A percentile compares a stretch with the other conserved stretches of the same genome.
phyloP scores from a whole-genome alignment of 2,113 vertebrate genomes.

The Pycnonotus jocosus region DNA sequence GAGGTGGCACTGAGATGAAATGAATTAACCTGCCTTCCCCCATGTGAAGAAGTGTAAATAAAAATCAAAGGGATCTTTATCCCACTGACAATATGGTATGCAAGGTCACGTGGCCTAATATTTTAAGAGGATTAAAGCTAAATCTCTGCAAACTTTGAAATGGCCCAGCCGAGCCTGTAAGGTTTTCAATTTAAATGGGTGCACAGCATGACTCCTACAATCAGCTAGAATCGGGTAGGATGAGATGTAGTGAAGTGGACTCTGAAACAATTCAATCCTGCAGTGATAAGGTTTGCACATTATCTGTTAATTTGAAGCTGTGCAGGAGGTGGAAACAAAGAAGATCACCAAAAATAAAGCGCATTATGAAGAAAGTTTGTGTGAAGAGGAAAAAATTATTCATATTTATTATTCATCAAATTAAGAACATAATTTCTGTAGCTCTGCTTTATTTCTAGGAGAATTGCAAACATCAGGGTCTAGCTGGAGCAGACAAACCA shows the following conservation, averaged over 20 bases:
- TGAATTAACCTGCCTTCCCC: slow-evolving; percentile 31
- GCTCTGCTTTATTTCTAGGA: background rate
- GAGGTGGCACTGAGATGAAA: background rate
- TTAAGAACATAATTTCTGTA: background rate
- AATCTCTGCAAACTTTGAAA: slow-evolving; percentile 73
- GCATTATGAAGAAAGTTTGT: background rate
- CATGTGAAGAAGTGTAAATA: slow-evolving; percentile 56
- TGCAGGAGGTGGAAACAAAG: background rate
- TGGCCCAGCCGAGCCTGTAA: slow-evolving; percentile 58
- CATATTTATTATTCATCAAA: background rate
- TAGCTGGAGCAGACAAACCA: background rate
- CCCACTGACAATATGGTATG: slow-evolving; percentile 52
- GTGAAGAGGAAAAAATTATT: background rate
- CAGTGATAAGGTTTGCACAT: background rate
- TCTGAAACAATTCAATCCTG: slow-evolving; percentile 9
- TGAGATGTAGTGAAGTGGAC: background rate
- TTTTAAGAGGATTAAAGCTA: slow-evolving; percentile 75
- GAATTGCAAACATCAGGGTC: background rate
- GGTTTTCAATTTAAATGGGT: slow-evolving; percentile 64
- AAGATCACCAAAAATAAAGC: background rate
- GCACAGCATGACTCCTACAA: slow-evolving; percentile 37
- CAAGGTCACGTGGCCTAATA: slow-evolving; percentile 66
- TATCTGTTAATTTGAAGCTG: slow-evolving; percentile 14
- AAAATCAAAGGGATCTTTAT: slow-evolving; percentile 61
- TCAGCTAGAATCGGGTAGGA: slow-evolving; percentile 55